Evolutionary conservation across 2,888 invertebrate species (phyloP), one percentile per base, ranked within the genome.

Genomic region (Drosophila tripunctata): DNA sequence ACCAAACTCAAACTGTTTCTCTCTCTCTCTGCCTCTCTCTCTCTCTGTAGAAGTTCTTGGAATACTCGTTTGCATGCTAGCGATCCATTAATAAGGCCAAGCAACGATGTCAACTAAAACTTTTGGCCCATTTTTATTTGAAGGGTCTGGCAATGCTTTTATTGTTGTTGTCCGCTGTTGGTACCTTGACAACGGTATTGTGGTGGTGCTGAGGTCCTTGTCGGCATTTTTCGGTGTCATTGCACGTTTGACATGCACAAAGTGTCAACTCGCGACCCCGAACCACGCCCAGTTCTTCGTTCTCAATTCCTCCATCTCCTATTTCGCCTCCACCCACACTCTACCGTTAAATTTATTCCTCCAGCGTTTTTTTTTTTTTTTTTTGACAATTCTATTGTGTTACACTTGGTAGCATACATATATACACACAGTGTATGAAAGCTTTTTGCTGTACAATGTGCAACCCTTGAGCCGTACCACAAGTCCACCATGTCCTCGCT

Each of bases 191-290:
- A 66, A 79, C 83, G 65, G 47, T 50, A 47, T 12, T n/a, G 14
- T 38, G 31, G 17, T 33, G 31, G 14, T 38, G 31, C 19, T 33
- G 31, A 31, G 33, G 24, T 56, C 74, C 77, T 73, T 67, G 66
- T 40, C 43, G 69, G 43, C 54, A 50, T 54, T 44, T 22, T 60
- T 52, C 22, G 84, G 75, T 85, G 72, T 85, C 82, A 75, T 66
- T 85, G 76, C 50, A 64, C 82, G 78, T 50, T 82, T 67, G 78
- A 78, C 81, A 81, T 80, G 78, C 67, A 78, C 62, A 70, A 67
- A 82, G 62, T 78, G 76, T 79, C 79, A 82, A 71, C 76, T 35
- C 40, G 75, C 50, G 50, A 57, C 40, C 67, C 67, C 65, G 30
- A 27, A 35, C 15, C 8, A 63, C 71, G 56, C 71, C 71, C 71